These are phyloP conservation scores for Psix sp. DNA, from an alignment of 1,140 invertebrate genomes.

Conservation along the genomic window DNA sequence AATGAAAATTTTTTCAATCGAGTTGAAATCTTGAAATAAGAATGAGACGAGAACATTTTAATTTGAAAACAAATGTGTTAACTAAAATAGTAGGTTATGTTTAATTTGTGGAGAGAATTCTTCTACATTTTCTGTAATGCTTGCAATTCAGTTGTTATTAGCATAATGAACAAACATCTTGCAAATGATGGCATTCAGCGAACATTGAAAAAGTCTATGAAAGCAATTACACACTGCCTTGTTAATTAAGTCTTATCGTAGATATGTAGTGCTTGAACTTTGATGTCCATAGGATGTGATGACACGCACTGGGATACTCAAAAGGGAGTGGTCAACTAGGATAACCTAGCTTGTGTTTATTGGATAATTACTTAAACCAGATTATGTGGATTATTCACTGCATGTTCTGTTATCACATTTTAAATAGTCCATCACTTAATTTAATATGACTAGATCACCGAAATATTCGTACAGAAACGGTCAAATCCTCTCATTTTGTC, in stretches of 20 bases:
- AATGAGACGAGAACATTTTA: not conserved
- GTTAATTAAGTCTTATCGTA: slow-evolving; percentile 70
- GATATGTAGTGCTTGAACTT: slow-evolving; percentile 70
- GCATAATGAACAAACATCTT: too few species aligned
- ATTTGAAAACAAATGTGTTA: not conserved
- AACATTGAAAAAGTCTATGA: slow-evolving; percentile 1
- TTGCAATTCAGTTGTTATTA: too few species aligned
- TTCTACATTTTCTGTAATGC: too few species aligned
- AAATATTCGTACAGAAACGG: too few species aligned
- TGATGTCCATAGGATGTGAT: slow-evolving; percentile 66
- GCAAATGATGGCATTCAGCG: not conserved
- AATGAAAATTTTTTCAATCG: slow-evolving; percentile 16
- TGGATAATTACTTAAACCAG: slow-evolving; percentile 72
- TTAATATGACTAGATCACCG: too few species aligned
- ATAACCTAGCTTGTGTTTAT: slow-evolving; percentile 65
- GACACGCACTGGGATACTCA: slow-evolving; percentile 71
- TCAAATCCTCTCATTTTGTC: too few species aligned
- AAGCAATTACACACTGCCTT: slow-evolving; percentile 30
- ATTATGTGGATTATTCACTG: slow-evolving; percentile 67
- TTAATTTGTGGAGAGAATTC: too few species aligned
- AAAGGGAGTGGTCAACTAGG: slow-evolving; percentile 67
- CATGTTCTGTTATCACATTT: slow-evolving; percentile 62
- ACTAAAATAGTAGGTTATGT: too few species aligned
- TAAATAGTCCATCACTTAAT: slow-evolving; percentile 17
- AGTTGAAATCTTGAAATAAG: slow-evolving; percentile 9